Evolutionary conservation across 2,888 invertebrate species (phyloP).

Genomic region (Melipona bicolor): DNA sequence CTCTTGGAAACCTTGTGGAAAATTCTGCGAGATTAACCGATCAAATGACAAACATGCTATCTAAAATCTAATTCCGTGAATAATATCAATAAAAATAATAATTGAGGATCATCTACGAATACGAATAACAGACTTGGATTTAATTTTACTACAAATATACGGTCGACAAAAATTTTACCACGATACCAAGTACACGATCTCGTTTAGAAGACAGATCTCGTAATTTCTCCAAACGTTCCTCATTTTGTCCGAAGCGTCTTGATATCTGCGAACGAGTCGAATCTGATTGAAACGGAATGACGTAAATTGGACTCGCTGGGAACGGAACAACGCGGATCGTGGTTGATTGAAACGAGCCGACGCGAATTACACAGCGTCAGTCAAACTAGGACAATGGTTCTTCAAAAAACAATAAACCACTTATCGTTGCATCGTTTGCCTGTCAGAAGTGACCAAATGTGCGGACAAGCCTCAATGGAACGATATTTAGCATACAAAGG

Average conservation of each 20-base stretch:
- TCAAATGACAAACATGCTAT: neutral
- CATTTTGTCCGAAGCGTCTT: neutral
- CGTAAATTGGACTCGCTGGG: too few species aligned
- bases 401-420: neutral
- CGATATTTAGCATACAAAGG: conserved; percentile 14
- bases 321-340: too few species aligned
- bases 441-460: neutral
- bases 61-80: neutral
- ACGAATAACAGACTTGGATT: too few species aligned
- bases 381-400: neutral
- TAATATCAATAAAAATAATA: too few species aligned
- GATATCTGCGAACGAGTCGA: too few species aligned
- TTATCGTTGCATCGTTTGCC: neutral
- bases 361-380: neutral
- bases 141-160: too few species aligned
- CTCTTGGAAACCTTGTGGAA: neutral
- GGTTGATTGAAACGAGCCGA: neutral
- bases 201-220: too few species aligned
- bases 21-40: neutral
- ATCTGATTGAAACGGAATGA: too few species aligned
- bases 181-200: too few species aligned
- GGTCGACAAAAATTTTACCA: too few species aligned
- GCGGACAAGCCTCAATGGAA: neutral
- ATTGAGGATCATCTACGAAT: too few species aligned
- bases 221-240: neutral